These are phyloP conservation scores for Napeogenes sylphis DNA, from an alignment of 2,888 invertebrate genomes.

Conservation along the genomic window DNA sequence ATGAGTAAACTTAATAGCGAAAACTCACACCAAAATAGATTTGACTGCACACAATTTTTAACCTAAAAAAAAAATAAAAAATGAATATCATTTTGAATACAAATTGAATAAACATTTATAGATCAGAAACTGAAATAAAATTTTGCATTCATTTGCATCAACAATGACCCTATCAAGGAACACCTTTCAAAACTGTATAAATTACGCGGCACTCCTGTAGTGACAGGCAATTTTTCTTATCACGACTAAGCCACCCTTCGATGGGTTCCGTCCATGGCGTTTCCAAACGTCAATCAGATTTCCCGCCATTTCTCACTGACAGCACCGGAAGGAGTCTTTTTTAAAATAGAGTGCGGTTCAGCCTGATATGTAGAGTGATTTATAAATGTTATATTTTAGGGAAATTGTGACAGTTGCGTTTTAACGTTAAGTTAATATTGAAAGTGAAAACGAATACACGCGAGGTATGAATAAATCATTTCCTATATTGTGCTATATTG, in stretches of 20 bases:
- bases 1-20: too few species aligned
- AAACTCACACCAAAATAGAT: too few species aligned
- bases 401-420: constrained; percentile 21
- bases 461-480: constrained; percentile 8
- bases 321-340: constrained; percentile 45
- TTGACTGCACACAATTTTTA: too few species aligned
- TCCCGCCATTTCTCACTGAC: constrained; percentile 65
- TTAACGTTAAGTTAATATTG: constrained; percentile 14
- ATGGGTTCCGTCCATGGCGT: constrained; percentile 28
- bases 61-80: too few species aligned
- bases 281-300: constrained; percentile 62
- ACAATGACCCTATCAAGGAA: constrained; percentile 7
- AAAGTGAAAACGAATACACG: constrained; percentile 19
- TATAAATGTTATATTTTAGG: constrained; percentile 3
- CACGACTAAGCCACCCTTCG: constrained; percentile 25
- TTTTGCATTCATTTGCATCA: too few species aligned
- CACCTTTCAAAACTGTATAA: constrained; percentile 26
- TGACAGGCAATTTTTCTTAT: constrained; percentile 56
- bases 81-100: too few species aligned
- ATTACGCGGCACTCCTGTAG: constrained; percentile 39
- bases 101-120: too few species aligned
- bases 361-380: not conserved
- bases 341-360: constrained; percentile 24
- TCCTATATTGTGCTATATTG: constrained; percentile 1
- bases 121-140: too few species aligned